Base-by-base conservation (phyloP, 2,888 invertebrate species). In the Masnerella sp. region DNA sequence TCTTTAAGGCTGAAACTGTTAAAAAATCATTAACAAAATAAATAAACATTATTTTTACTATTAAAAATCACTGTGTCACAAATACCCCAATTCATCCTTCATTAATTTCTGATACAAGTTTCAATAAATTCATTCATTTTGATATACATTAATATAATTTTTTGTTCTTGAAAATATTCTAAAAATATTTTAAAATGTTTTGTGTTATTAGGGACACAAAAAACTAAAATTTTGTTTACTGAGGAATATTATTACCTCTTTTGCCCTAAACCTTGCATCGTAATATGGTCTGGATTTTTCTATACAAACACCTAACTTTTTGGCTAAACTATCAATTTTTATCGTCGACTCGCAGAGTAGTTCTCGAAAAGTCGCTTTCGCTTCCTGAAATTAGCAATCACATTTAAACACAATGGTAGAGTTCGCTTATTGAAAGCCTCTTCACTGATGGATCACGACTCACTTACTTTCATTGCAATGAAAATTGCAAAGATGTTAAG, bases 251-350 rank as follows among this genome's bases (percentile, higher is more conserved):
- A 36, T 38, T 81, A 93, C 93, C 89, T 94, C 94, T 86, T 94
- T 94, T 52, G 95, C 93, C 87, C 92, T 92, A 86, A 95, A 93
- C 80, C 95, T 91, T 25, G 96, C 93, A 88, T 96, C 96, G 89
- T 96, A 97, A 83, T 96, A 97, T 0, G 96, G 96, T 78, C 95
- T 91, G 2, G 96, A 95, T 87, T 95, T 93, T 82, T 96, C 94
- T 49, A 97, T 94, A 80, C 94, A 95, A 83, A 92, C 91, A 34
- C 96, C 95, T 64, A 95, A 89, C 86, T 96, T 96, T 81, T 93
- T 92, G 3, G 94, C 92, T 54, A 96, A 90, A 75, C 91, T 90
- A 85, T 96, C 95, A 78, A 96, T 93, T 77, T 93, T 91, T 5
- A 93, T 90, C 17, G 95, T 95, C 12, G 96, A 95, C 82, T 96